A percentile compares a stretch with the other conserved stretches of the same genome.
phyloP scores from a whole-genome alignment of 2,113 vertebrate species.

The Scopus umbretta region DNA sequence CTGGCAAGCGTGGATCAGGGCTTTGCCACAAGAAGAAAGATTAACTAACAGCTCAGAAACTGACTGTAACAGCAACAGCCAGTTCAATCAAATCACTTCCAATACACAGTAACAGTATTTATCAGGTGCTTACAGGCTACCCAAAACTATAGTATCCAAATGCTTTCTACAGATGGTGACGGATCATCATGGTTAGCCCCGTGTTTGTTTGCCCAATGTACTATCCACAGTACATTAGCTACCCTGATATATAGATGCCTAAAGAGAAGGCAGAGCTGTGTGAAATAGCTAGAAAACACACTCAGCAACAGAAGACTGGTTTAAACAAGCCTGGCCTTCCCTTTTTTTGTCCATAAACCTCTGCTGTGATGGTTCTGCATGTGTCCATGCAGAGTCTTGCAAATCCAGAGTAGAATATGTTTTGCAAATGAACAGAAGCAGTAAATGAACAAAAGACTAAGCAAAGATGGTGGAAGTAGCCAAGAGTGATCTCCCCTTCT shows the following conservation, averaged over 20 bases:
- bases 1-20: background rate
- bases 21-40: background rate
- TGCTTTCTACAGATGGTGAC: background rate
- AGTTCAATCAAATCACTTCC: background rate
- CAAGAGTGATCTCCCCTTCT: background rate
- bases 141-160: background rate
- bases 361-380: background rate
- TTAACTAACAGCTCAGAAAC: background rate
- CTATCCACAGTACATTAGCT: background rate
- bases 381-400: background rate
- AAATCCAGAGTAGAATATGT: background rate
- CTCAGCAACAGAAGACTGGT: background rate
- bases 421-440: background rate
- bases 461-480: background rate
- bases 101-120: background rate
- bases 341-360: background rate
- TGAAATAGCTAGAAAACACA: background rate
- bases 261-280: background rate
- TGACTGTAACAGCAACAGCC: background rate
- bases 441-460: background rate
- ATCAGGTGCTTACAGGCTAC: background rate
- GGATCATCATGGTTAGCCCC: background rate
- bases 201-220: background rate
- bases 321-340: background rate
- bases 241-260: background rate